These are phyloP conservation scores for Lottia scabra DNA, from an alignment of 2,888 invertebrate species.

Conservation along the genomic window DNA sequence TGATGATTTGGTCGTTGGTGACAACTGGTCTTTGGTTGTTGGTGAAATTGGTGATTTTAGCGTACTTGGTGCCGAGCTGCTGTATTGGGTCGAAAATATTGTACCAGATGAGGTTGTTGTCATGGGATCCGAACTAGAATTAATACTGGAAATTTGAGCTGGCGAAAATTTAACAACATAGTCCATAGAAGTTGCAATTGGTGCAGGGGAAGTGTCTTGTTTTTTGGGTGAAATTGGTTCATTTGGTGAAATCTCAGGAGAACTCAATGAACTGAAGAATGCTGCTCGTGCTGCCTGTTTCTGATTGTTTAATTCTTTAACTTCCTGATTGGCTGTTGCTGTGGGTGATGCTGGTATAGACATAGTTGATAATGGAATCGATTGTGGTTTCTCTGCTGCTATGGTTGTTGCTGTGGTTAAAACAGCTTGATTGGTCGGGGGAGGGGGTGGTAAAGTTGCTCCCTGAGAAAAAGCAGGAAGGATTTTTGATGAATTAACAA, in stretches of 20 bases:
- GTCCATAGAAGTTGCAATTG: constrained; percentile 25
- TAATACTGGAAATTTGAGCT: constrained; percentile 23
- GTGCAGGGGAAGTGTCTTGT: constrained; percentile 16
- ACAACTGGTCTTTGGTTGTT: too few relatives aligned
- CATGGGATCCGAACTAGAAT: constrained; percentile 6
- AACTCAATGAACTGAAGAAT: constrained; percentile 52
- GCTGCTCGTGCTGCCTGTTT: constrained; percentile 50
- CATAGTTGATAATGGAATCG: constrained; percentile 6
- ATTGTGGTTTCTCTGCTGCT: background rate
- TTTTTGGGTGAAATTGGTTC: constrained; percentile 10
- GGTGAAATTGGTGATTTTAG: background rate
- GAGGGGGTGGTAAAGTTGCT: background rate
- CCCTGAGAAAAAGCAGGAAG: background rate
- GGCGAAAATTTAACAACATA: constrained; percentile 31
- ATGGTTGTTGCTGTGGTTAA: background rate
- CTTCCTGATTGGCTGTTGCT: constrained; percentile 21
- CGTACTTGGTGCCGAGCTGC: constrained; percentile 13
- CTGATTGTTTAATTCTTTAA: constrained; percentile 32
- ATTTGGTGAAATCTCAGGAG: constrained; percentile 45
- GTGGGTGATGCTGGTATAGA: constrained; percentile 2
- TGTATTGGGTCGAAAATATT: background rate
- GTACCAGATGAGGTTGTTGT: background rate
- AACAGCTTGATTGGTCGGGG: background rate
- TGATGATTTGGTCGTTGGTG: constrained; percentile 7
- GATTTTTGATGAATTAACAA: background rate